Evolutionary conservation across 2,888 invertebrate genomes (phyloP).

Genomic region (Chloroclystis v-ata): DNA sequence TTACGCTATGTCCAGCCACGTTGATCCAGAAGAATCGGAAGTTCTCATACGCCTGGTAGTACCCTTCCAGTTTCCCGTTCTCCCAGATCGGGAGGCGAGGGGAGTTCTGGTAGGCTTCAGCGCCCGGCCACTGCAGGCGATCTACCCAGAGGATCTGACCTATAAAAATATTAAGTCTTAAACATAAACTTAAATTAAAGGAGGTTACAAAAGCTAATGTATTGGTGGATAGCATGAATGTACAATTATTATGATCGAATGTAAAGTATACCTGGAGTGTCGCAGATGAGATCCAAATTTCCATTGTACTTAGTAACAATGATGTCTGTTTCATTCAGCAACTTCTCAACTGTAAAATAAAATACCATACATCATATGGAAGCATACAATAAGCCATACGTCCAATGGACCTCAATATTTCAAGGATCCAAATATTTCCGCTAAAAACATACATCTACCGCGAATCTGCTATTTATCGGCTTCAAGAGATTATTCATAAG

Average conservation of each 20-base stretch:
- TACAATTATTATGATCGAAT: too few species aligned
- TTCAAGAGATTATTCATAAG: too few species aligned
- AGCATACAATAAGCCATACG: too few species aligned
- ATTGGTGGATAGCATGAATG: too few species aligned
- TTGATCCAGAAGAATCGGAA: constrained; percentile 88
- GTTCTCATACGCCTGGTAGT: constrained; percentile 81
- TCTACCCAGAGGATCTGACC: constrained; percentile 88
- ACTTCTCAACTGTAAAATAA: constrained; percentile 79
- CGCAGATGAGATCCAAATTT: constrained; percentile 90
- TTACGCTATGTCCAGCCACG: constrained; percentile 88
- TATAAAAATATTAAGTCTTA: constrained; percentile 41
- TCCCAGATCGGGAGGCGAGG: constrained; percentile 78
- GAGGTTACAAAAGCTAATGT: too few species aligned
- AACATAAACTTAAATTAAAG: too few species aligned
- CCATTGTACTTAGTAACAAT: constrained; percentile 85
- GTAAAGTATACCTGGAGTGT: constrained; percentile 82
- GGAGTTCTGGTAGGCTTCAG: constrained; percentile 76
- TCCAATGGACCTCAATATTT: too few species aligned
- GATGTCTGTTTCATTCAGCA: constrained; percentile 82
- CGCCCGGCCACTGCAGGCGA: constrained; percentile 81
- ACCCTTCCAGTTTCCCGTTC: constrained; percentile 82
- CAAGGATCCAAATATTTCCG: too few species aligned
- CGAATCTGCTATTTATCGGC: too few species aligned
- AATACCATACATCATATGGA: too few species aligned
- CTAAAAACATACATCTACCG: too few species aligned